Evolutionary conservation across 1,140 invertebrate genomes (phyloP), one percentile per base, ranked within the genome.

Genomic region (Drosophila repletoides): DNA sequence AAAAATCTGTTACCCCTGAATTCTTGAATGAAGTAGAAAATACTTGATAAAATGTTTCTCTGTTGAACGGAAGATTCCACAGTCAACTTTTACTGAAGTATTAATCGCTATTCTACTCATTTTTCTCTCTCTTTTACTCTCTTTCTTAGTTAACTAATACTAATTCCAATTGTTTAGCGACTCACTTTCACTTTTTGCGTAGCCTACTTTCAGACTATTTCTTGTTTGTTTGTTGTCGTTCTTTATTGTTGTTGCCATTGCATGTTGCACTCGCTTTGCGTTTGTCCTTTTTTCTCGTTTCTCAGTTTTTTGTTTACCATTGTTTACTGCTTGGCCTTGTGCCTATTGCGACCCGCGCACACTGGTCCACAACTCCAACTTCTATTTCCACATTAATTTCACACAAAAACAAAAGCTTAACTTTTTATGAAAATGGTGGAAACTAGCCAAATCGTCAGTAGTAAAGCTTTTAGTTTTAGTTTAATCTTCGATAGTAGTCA

Each of bases 291-390:
- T 56, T 61, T 9, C 9, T 15, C 31, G 24, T 7, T 24, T 36
- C 19, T 33, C 17, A n/a, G n/a, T 43, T 51, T 43, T 1, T 63
- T 49, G 24, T 22, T 28, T 31, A 14, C 40, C 43, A 41, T 65
- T 65, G 43, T 58, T 65, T 58, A 24, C 26, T 3, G 31, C 60
- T 64, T 65, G 53, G 61, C 61, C 61, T 65, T 65, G 61, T 65
- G 61, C 61, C 41, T 65, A 65, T 65, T 65, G 53, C 21, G 34
- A 48, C 10, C 24, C 31, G 5, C 38, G 61, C 53, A 65, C 53
- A 58, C 29, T 64, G 38, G 26, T 12, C 6, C 9, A 5, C 3
- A 41, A 22, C n/a, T n/a, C n/a, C n/a, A n/a, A n/a, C n/a, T n/a
- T 1, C 38, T 41, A 14, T 4, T 3, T 10, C 4, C 6, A 26